Base-by-base conservation (phyloP, 2,113 vertebrate species). In the Trichechus manatus region DNA sequence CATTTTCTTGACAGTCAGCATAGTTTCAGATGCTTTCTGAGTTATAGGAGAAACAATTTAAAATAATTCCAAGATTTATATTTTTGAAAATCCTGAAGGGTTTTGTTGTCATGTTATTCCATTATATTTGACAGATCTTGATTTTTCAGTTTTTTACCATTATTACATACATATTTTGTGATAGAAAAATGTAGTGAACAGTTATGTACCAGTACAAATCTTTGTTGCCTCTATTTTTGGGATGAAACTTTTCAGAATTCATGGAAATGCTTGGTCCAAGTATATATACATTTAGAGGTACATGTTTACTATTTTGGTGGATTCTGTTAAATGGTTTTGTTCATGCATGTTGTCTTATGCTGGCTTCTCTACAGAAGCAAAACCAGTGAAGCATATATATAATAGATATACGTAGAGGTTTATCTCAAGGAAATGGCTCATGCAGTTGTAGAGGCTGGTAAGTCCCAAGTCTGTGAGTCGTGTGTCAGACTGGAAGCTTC, bases 1-100 rank as follows among this genome's bases (percentile, higher is more conserved):
- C 10, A 42, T 77, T 77, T 78, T 92, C 20, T 39, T 95, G 66
- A 84, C 78, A 31, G 53, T 36, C 14, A 29, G 44, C 39, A 53
- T 53, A 68, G 8, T 63, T 95, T 81, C 70, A 82, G 87, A 78
- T 91, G 33, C 61, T 89, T 92, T 89, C 39, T 88, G 44, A 33
- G 19, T 91, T 92, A 74, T 14, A 86, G 20, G 44, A 86, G 53
- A 87, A 89, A 80, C 59, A 66, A 90, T 61, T 64, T 23, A 87
- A 68, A 84, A 56, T 72, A 44, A 36, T 77, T 33, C 63, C 39
- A 78, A 39, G 25, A 42, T 93, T 88, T 82, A 79, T 86, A 68
- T 86, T 80, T 72, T 33, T 91, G 42, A 91, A 29, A 68, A 63
- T 91, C 80, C 33, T 80, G 88, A 87, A 95, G 42, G 33, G n/a